Percentiles rank a stretch among this genome's conserved stretches.
Conservation (phyloP, 2,113 vertebrate species). For the Gymnobelideus leadbeateri region DNA sequence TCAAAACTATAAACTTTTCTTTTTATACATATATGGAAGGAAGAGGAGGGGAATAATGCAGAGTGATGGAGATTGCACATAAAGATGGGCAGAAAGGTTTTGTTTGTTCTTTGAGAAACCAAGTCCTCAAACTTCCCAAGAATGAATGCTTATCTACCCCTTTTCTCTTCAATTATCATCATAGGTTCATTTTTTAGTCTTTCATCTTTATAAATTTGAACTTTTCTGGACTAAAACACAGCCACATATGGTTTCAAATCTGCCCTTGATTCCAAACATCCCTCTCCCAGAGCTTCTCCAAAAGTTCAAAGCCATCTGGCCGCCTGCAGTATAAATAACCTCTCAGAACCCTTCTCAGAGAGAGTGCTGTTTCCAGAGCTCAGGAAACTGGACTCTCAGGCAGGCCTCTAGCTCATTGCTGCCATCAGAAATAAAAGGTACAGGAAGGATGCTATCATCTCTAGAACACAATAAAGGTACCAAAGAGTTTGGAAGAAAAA, state of each 20-base stretch:
- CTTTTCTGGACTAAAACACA: slow-evolving; percentile 70
- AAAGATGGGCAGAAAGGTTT: not conserved
- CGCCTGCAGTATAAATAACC: slow-evolving; percentile 60
- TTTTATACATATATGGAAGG: slow-evolving; percentile 9
- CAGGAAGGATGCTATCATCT: not conserved
- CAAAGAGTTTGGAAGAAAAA: not conserved
- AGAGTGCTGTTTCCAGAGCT: slow-evolving; percentile 38
- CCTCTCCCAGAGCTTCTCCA: slow-evolving; percentile 71
- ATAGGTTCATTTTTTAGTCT: slow-evolving; percentile 61
- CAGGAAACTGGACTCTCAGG: slow-evolving; percentile 38
- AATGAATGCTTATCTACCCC: slow-evolving; percentile 28
- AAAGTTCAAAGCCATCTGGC: slow-evolving; percentile 80
- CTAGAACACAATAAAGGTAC: not conserved
- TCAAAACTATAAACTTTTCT: slow-evolving; percentile 54
- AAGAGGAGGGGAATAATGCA: not conserved
- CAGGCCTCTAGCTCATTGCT: not conserved
- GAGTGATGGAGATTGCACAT: not conserved
- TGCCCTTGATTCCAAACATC: slow-evolving; percentile 61
- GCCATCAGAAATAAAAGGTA: slow-evolving; percentile 16
- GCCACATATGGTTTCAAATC: slow-evolving; percentile 78
- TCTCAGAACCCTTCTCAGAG: slow-evolving; percentile 50
- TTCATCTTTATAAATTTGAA: slow-evolving; percentile 59
- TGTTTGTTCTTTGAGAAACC: slow-evolving; percentile 41
- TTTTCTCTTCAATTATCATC: slow-evolving; percentile 36
- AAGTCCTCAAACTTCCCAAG: slow-evolving; percentile 41